A percentile compares a stretch with the other conserved stretches of the same genome.
Conservation (phyloP, 2,888 invertebrate species). For the Chrysina gloriosa region DNA sequence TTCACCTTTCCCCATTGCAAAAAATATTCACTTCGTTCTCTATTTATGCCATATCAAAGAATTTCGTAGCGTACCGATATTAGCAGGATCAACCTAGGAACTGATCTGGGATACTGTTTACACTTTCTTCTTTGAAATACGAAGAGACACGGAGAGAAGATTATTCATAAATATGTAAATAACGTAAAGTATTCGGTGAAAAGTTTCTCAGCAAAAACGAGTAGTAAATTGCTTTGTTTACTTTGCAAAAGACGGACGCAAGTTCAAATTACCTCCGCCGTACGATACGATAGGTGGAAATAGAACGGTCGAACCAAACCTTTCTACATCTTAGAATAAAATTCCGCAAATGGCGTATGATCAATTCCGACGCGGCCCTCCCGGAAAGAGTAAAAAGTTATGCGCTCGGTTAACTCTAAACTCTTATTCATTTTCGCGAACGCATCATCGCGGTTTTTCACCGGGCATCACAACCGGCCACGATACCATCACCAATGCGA, state of each 20-base stretch:
- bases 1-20: no score
- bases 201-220: background rate
- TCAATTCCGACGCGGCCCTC: slow-evolving; percentile 8
- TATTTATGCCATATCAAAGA: no score
- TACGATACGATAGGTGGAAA: background rate
- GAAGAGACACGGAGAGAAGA: no score
- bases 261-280: background rate
- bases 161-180: no score
- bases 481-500: slow-evolving; percentile 27
- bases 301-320: background rate
- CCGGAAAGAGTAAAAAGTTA: slow-evolving; percentile 25
- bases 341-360: slow-evolving; percentile 3
- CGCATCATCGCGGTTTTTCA: background rate
- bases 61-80: no score
- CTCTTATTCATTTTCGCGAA: slow-evolving; percentile 3
- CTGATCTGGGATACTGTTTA: no score
- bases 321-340: slow-evolving; percentile 14
- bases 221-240: background rate
- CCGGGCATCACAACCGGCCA: slow-evolving; percentile 14
- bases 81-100: no score
- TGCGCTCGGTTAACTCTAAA: slow-evolving; percentile 30
- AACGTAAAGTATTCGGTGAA: background rate
- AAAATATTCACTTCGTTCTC: no score
- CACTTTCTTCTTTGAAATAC: no score
- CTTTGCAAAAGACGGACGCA: background rate